Evolutionary conservation across 2,113 vertebrate species (phyloP).

Genomic region (Hemicordylus capensis): DNA sequence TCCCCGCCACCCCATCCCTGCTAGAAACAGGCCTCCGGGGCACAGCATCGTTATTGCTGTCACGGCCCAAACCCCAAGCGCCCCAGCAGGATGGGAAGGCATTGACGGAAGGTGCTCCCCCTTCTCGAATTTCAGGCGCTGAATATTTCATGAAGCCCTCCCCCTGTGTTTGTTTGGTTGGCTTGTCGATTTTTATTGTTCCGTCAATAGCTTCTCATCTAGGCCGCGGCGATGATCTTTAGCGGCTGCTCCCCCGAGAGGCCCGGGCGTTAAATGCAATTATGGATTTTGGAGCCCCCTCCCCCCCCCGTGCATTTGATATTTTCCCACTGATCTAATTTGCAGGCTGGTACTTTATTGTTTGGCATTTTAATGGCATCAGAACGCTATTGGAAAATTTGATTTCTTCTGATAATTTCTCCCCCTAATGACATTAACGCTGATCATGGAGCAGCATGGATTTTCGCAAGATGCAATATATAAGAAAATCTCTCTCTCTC

Average conservation of each 20-base stretch:
- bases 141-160: constrained; percentile 98
- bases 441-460: constrained; percentile 76
- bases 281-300: constrained; percentile 95
- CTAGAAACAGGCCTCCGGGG: constrained; percentile 72
- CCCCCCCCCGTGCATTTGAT: constrained; percentile 97
- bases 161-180: constrained; percentile 97
- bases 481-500: constrained; percentile 53
- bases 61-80: constrained; percentile 62
- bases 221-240: constrained; percentile 96
- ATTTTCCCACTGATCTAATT: constrained; percentile 99
- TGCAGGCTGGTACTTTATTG: constrained; percentile 99
- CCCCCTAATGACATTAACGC: constrained; percentile 94
- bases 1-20: constrained; percentile 42
- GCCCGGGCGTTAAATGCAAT: constrained; percentile 96
- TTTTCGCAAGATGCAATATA: constrained; percentile 78
- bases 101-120: constrained; percentile 57
- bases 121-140: constrained; percentile 96
- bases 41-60: constrained; percentile 78
- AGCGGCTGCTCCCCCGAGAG: constrained; percentile 91
- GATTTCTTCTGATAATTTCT: constrained; percentile 99
- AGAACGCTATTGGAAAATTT: constrained; percentile 99
- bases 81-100: constrained; percentile 61
- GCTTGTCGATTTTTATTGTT: constrained; percentile 99
- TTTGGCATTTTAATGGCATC: constrained; percentile 99
- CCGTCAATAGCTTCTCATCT: constrained; percentile 98